Evolutionary conservation across 1,140 invertebrate species (phyloP).

Genomic region (Chironomus tepperi): DNA sequence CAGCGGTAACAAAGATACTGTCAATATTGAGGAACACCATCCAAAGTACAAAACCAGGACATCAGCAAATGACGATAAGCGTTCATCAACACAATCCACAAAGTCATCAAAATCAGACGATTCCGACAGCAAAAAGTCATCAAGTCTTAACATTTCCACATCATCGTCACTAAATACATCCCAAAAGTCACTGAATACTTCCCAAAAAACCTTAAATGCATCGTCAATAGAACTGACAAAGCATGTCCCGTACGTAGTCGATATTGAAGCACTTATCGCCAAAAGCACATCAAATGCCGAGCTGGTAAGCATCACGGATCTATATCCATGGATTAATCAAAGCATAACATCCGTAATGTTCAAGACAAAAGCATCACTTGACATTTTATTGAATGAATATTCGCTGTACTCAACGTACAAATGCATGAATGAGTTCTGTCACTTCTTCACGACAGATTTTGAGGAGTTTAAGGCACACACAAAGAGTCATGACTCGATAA

Average conservation of each 20-base stretch:
- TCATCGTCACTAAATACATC: background rate
- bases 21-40: background rate
- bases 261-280: background rate
- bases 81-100: background rate
- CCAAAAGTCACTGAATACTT: background rate
- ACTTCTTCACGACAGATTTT: background rate
- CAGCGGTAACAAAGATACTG: background rate
- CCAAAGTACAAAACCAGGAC: background rate
- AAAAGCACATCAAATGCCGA: background rate
- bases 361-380: background rate
- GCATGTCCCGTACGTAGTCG: background rate
- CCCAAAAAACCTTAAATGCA: background rate
- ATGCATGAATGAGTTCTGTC: background rate
- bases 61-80: background rate
- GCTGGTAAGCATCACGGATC: background rate
- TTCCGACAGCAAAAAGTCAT: background rate
- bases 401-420: background rate
- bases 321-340: background rate
- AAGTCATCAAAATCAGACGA: background rate
- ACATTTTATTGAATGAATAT: background rate
- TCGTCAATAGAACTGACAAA: background rate
- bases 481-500: background rate
- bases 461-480: background rate
- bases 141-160: background rate
- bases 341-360: background rate